These are phyloP conservation scores for Psephotus haematonotus DNA, from an alignment of 2,113 vertebrate species.

Conservation along the genomic window DNA sequence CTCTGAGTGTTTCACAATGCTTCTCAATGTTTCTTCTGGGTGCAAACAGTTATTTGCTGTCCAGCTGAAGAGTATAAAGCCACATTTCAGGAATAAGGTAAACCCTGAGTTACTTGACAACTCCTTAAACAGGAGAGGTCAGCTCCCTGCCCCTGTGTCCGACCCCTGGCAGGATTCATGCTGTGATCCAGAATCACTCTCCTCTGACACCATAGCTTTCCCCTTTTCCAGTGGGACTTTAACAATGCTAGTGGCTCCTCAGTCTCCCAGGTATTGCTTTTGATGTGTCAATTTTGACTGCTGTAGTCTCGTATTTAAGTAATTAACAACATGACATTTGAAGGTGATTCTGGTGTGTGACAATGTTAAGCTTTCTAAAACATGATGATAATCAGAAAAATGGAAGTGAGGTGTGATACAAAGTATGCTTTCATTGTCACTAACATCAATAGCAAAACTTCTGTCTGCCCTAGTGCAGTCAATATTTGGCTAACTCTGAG, in stretches of 20 bases:
- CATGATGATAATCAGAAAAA: background rate
- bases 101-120: constrained; percentile 7
- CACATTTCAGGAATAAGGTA: background rate
- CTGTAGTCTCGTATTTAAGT: background rate
- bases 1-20: background rate
- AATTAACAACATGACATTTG: background rate
- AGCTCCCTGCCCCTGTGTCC: background rate
- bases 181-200: background rate
- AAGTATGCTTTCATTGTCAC: background rate
- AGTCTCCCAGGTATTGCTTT: background rate
- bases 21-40: constrained; percentile 12
- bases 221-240: background rate
- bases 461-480: background rate
- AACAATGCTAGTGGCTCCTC: background rate
- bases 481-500: background rate
- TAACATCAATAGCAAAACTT: background rate
- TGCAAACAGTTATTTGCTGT: constrained; percentile 37
- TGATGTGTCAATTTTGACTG: background rate
- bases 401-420: background rate
- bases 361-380: background rate
- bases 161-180: background rate
- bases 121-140: background rate
- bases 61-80: constrained; percentile 38
- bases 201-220: background rate
- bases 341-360: background rate